Percentiles rank a stretch among this genome's conserved stretches.
Evolutionary conservation across 2,113 vertebrate genomes (phyloP).

Genomic region (Setophaga kirtlandii): DNA sequence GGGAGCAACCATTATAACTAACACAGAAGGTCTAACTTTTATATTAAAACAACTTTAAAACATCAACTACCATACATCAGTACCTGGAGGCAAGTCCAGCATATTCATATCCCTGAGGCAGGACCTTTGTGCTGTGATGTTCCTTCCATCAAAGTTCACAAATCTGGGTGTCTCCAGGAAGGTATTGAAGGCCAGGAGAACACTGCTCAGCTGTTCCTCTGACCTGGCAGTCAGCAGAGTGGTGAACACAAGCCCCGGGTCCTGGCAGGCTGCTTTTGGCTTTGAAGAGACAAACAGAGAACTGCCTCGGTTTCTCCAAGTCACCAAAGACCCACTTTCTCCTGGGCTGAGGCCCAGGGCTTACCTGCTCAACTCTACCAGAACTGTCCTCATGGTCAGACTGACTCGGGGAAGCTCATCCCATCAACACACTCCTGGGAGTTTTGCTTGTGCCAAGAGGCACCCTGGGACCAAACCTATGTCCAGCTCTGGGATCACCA

Average conservation of each 20-base stretch:
- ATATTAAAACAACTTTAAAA: too few relatives aligned
- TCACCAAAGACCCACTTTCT: neutral
- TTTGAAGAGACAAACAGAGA: neutral
- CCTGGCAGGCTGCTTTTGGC: neutral
- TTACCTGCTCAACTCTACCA: neutral
- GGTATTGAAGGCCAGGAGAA: neutral
- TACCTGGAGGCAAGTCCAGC: neutral
- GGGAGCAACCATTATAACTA: too few relatives aligned
- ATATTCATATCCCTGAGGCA: neutral
- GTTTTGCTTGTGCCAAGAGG: neutral
- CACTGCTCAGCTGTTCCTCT: neutral
- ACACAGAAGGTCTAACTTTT: too few relatives aligned
- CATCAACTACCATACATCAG: too few relatives aligned
- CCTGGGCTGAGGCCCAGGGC: neutral
- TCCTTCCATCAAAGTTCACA: neutral
- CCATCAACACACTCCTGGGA: neutral
- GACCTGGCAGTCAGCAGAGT: slow-evolving; percentile 8
- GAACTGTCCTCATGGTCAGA: neutral
- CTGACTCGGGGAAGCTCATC: neutral
- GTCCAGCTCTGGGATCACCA: neutral
- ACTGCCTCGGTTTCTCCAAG: neutral
- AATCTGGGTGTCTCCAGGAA: neutral
- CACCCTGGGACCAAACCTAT: neutral
- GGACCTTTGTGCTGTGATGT: neutral
- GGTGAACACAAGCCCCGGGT: neutral